Evolutionary conservation across 2,888 invertebrate genomes (phyloP).

Genomic region (Mythimna vitellina): DNA sequence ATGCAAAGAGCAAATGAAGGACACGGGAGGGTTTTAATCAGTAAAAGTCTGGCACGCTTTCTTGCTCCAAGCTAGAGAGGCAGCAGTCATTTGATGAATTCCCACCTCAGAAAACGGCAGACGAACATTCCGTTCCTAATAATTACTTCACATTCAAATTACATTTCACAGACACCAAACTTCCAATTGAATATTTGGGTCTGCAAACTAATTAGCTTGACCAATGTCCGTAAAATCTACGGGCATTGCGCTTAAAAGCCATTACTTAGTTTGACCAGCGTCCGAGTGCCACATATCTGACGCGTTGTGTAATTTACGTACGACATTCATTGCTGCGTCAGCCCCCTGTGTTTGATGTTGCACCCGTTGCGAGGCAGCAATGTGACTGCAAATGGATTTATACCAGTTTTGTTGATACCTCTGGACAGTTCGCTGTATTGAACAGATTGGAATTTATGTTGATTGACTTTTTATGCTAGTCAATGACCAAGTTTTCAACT

Average conservation of each 20-base stretch:
- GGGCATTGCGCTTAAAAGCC: conserved; percentile 62
- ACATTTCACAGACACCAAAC: neutral
- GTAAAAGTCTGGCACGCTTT: no score
- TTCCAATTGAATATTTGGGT: conserved; percentile 33
- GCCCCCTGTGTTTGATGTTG: conserved; percentile 70
- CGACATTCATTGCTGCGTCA: conserved; percentile 79
- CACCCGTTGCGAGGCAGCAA: conserved; percentile 66
- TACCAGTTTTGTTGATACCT: conserved; percentile 52
- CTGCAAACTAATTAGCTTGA: conserved; percentile 55
- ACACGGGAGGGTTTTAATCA: no score
- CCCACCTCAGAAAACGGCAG: neutral
- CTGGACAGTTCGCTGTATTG: conserved; percentile 17
- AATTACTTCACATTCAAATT: neutral
- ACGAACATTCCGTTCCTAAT: neutral
- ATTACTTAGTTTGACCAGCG: conserved; percentile 67
- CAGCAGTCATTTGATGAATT: no score
- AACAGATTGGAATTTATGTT: conserved; percentile 9
- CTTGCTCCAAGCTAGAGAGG: no score
- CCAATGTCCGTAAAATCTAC: conserved; percentile 63
- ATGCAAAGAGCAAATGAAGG: no score
- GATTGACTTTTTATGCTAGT: conserved; percentile 7
- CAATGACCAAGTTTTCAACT: no score
- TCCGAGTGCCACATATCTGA: conserved; percentile 69
- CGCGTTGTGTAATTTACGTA: conserved; percentile 74
- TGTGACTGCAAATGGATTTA: conserved; percentile 72